Percentiles rank a stretch among this genome's conserved stretches.
Evolutionary conservation across 2,797 vertebrate species (phyloP).

Genomic region (Astyanax mexicanus): DNA sequence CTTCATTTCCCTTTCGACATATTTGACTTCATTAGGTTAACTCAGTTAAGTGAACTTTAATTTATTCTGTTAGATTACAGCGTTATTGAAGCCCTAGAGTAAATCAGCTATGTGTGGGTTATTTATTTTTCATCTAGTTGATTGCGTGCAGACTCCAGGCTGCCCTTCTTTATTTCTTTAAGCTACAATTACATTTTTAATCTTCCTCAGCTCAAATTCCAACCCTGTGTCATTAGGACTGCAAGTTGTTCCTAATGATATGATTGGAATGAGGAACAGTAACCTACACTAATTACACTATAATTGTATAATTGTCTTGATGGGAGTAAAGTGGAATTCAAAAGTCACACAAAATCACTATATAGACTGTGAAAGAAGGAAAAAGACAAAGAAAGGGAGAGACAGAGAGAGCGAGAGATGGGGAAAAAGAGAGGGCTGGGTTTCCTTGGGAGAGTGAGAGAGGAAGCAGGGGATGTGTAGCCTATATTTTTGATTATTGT

Average conservation of each 20-base stretch:
- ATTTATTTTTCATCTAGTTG: not conserved
- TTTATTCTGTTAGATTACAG: not conserved
- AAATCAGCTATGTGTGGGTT: conserved; percentile 6
- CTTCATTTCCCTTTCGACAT: not conserved
- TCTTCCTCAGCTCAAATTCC: conserved; percentile 14
- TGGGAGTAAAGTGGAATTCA: not conserved
- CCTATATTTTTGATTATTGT: conserved; percentile 59
- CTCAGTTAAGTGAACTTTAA: not conserved
- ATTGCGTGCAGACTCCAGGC: not conserved
- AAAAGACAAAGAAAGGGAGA: not conserved
- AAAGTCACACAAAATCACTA: conserved; percentile 1
- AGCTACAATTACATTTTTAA: conserved; percentile 7
- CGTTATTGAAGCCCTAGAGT: not conserved
- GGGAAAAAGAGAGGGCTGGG: conserved; percentile 32
- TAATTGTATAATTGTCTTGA: not conserved
- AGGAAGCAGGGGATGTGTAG: conserved; percentile 54
- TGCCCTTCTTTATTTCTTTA: not conserved
- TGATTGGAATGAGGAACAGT: not conserved
- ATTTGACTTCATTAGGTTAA: not conserved
- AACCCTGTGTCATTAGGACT: not conserved
- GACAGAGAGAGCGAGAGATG: too few relatives aligned
- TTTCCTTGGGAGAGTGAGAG: conserved; percentile 45
- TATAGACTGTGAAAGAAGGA: not conserved
- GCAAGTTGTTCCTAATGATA: not conserved
- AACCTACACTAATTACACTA: not conserved